Base-by-base conservation (phyloP, 2,888 invertebrate genomes). In the Athalia circularis region DNA sequence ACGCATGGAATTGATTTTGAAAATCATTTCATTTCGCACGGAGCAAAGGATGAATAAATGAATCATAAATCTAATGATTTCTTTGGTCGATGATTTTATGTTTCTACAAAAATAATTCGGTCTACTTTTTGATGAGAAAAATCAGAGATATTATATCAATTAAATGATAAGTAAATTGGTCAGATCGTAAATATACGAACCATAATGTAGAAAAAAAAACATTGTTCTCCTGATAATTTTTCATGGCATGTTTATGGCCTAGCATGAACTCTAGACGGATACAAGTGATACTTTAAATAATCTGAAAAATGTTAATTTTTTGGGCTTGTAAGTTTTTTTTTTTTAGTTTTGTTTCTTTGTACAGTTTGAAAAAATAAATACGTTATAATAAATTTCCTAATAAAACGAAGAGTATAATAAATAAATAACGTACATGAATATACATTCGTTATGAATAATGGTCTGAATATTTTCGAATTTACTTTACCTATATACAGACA, bases 261-360 rank as follows among this genome's bases (percentile, higher is more conserved):
- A 29, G 29, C 29, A 29, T 29, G 29, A 29, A 29, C 29, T 1
- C 29, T 64, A 45, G 11, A 75, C 65, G 64, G 74, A 74, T 78
- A 65, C 74, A 78, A 78, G 74, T 78, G 78, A 78, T 78, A 78
- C 74, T 75, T 78, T 74, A 9, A 65, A 78, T 64, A 78, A 52
- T 52, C n/a, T 43, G 13, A 29, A 62, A 29, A 62, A 62, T 8
- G 5, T 62, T 13, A 62, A 62, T 15, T 15, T 8, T 8, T 3
- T 13, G 13, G 13, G 8, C 8, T 8, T 13, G 13, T n/a, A 62
- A 54, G 11, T 9, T 11, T 7, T 9, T 9, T 52, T 9, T 52
- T 9, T 52, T 9, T 52, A 52, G 7, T 9, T 52, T 9, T 52
- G 11, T 52, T 9, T 7, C 52, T 52, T 52, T 11, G 11, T 9